Evolutionary conservation across 2,113 vertebrate species (phyloP).

Genomic region (Caranx melampygus): DNA sequence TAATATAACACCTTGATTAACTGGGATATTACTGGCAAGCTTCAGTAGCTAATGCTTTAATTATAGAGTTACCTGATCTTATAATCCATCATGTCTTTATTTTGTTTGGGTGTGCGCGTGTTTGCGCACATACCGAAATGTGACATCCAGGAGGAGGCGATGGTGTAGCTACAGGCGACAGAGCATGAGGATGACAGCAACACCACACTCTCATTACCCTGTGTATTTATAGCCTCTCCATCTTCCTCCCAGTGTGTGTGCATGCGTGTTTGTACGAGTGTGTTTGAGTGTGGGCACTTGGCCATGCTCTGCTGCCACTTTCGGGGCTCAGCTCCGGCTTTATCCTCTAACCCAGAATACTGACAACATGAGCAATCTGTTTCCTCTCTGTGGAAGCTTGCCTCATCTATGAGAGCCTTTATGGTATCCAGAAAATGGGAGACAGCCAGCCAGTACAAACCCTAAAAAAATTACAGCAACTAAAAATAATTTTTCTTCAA

Average conservation of each 20-base stretch:
- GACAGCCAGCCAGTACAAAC: constrained; percentile 35
- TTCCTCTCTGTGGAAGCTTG: constrained; percentile 58
- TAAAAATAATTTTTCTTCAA: constrained; percentile 47
- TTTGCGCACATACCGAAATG: constrained; percentile 16
- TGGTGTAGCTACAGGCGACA: constrained; percentile 48
- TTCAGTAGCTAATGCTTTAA: not conserved
- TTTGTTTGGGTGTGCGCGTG: constrained; percentile 27
- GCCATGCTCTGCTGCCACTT: constrained; percentile 68
- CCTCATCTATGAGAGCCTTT: constrained; percentile 37
- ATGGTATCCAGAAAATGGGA: constrained; percentile 37
- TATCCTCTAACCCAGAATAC: constrained; percentile 66
- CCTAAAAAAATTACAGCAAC: constrained; percentile 32
- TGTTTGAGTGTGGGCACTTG: constrained; percentile 48
- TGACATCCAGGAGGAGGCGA: constrained; percentile 47
- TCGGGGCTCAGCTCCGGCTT: constrained; percentile 64
- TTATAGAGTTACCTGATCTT: constrained; percentile 1
- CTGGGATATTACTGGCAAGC: not conserved
- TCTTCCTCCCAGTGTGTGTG: constrained; percentile 64
- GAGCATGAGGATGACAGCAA: constrained; percentile 64
- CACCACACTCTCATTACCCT: constrained; percentile 72
- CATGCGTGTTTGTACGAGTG: constrained; percentile 35
- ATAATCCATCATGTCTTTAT: constrained; percentile 13
- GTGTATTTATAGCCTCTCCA: constrained; percentile 78
- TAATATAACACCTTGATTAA: not conserved
- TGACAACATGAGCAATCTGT: constrained; percentile 71